These are phyloP conservation scores for Diplodus sargus DNA, from an alignment of 2,797 vertebrate genomes.

Conservation along the genomic window DNA sequence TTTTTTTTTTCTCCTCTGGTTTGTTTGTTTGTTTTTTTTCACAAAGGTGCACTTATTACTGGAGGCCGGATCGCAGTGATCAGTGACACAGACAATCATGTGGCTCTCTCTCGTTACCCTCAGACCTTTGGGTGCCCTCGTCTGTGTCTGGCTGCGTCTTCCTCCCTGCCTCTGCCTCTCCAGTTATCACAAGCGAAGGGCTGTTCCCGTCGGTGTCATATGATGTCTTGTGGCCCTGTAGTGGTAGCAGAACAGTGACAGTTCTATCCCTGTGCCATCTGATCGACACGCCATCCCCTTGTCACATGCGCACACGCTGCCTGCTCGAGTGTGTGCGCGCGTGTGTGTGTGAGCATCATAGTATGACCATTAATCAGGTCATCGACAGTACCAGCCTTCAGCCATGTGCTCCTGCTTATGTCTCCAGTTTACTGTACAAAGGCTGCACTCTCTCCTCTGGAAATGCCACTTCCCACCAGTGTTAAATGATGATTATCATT, in stretches of 20 bases:
- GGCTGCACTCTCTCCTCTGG: slow-evolving; percentile 37
- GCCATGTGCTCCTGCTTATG: slow-evolving; percentile 75
- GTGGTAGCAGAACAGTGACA: slow-evolving; percentile 93
- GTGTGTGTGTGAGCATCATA: slow-evolving; percentile 31
- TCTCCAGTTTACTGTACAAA: slow-evolving; percentile 46
- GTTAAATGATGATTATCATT: slow-evolving; percentile 26
- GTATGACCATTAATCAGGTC: slow-evolving; percentile 69
- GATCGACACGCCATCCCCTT: slow-evolving; percentile 80
- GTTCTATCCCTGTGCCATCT: slow-evolving; percentile 91
- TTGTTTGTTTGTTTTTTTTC: no score
- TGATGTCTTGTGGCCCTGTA: slow-evolving; percentile 89
- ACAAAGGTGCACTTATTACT: slow-evolving; percentile 76
- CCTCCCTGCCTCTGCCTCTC: slow-evolving; percentile 44
- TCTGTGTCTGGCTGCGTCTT: slow-evolving; percentile 47
- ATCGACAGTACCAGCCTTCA: slow-evolving; percentile 62
- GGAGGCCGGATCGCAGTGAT: slow-evolving; percentile 61
- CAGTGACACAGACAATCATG: slow-evolving; percentile 79
- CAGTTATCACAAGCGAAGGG: slow-evolving; percentile 80
- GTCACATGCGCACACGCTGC: slow-evolving; percentile 85
- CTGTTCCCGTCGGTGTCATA: slow-evolving; percentile 92
- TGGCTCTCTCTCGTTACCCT: slow-evolving; percentile 68
- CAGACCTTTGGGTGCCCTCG: slow-evolving; percentile 74
- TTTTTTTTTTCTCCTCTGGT: neutral
- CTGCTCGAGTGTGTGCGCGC: slow-evolving; percentile 15
- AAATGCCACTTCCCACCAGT: slow-evolving; percentile 43